phyloP scores from a whole-genome alignment of 2,797 vertebrate genomes.

The Pipistrellus pipistrellus region DNA sequence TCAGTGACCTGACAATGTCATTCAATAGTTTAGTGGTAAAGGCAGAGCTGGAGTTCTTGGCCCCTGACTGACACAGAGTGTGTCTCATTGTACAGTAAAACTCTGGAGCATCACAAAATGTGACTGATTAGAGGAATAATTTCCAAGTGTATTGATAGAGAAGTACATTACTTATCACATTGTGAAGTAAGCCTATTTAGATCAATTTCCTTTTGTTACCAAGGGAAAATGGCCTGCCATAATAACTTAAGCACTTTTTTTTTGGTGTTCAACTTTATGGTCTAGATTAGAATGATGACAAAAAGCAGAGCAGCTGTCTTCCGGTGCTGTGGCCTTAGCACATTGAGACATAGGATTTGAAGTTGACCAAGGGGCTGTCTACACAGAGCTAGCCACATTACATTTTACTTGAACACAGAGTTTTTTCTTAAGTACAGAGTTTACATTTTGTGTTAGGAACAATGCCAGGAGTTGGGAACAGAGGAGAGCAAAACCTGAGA shows the following conservation, averaged over 20 bases:
- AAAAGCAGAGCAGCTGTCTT: neutral
- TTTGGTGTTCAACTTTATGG: neutral
- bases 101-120: neutral
- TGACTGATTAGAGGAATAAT: neutral
- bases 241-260: neutral
- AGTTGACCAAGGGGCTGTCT: neutral
- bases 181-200: neutral
- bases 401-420: neutral
- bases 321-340: neutral
- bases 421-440: neutral
- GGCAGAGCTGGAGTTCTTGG: neutral
- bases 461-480: neutral
- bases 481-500: neutral
- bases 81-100: neutral
- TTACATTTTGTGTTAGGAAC: neutral
- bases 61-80: neutral
- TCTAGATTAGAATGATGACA: neutral
- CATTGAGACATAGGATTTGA: neutral
- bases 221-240: neutral
- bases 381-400: neutral
- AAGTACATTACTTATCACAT: slow-evolving; percentile 10
- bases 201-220: neutral
- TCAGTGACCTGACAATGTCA: neutral
- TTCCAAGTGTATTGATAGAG: neutral
- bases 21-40: neutral